These are phyloP conservation scores for Acholoe squamosa DNA, from an alignment of 2,888 invertebrate genomes.

Conservation along the genomic window DNA sequence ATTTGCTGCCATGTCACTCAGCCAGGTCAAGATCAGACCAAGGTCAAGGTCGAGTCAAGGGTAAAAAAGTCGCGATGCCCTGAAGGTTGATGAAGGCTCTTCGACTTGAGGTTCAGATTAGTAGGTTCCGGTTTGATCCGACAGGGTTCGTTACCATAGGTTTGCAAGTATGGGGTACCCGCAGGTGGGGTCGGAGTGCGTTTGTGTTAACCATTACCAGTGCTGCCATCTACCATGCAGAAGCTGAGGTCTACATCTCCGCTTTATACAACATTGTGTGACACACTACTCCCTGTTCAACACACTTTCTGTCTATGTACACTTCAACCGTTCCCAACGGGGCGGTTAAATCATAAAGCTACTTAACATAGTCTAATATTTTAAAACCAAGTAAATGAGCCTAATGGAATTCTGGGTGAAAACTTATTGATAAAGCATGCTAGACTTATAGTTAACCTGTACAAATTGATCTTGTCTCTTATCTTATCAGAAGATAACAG, in stretches of 20 bases:
- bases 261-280: no score
- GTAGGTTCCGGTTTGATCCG: neutral
- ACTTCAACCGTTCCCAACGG: no score
- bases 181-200: neutral
- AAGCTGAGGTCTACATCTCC: no score
- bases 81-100: neutral
- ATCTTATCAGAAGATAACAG: neutral
- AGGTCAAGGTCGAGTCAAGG: constrained; percentile 56
- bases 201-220: neutral
- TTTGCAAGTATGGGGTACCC: neutral
- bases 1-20: constrained; percentile 54
- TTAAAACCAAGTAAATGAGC: neutral
- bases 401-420: neutral
- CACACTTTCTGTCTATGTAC: no score
- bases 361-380: neutral
- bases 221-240: neutral
- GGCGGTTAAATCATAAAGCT: no score
- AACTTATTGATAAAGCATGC: neutral
- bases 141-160: constrained; percentile 11
- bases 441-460: neutral
- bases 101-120: neutral
- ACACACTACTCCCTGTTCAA: no score
- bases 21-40: constrained; percentile 61
- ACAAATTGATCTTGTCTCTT: neutral
- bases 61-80: neutral